Evolutionary conservation across 1,140 invertebrate species (phyloP), one percentile per base, ranked within the genome.

Genomic region (Aphis craccivora): DNA sequence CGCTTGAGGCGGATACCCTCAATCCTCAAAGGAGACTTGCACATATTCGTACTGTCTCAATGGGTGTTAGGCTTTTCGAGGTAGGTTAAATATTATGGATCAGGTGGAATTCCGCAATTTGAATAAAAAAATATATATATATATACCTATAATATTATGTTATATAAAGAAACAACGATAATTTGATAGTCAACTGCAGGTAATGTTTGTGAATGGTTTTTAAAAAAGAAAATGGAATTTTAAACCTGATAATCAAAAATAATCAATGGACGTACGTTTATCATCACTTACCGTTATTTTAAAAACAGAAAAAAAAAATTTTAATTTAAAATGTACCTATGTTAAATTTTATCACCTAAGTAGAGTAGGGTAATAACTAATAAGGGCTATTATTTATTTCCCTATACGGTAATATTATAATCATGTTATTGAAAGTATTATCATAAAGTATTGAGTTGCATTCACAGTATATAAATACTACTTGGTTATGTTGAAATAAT

Each of bases 21-120:
- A 11, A 88, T 94, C 23, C 23, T 92, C 9, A 67, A 90, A 30
- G 94, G 94, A n/a, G 89, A 86, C 40, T 40, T 94, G 20, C 43
- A 94, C 14, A 0, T 84, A 23, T 88, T 84, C 55, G 11, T 40
- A 8, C 5, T 94, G 9, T 91, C 76, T 0, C 35, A 94, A 87
- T 91, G 91, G 76, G 93, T 94, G 25, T 53, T 93, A 7, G 94
- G 60, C 7, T 84, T 94, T 55, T 84, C 93, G 5, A 91, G 94
- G 94, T 94, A 55, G 2, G 35, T 35, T n/a, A 18, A 1, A 25
- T 25, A 37, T 81, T 25, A 37, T 81, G n/a, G 30, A n/a, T n/a
- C 20, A 23, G 20, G 5, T 23, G 8, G 9, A 60, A 67, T n/a
- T 67, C 30, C 30, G 3, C 9, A 14, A 60, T 60, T 60, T 11